A percentile compares a stretch with the other conserved stretches of the same genome.
Evolutionary conservation across 2,888 invertebrate genomes (phyloP).

Genomic region (Cryptocephalus moraei): DNA sequence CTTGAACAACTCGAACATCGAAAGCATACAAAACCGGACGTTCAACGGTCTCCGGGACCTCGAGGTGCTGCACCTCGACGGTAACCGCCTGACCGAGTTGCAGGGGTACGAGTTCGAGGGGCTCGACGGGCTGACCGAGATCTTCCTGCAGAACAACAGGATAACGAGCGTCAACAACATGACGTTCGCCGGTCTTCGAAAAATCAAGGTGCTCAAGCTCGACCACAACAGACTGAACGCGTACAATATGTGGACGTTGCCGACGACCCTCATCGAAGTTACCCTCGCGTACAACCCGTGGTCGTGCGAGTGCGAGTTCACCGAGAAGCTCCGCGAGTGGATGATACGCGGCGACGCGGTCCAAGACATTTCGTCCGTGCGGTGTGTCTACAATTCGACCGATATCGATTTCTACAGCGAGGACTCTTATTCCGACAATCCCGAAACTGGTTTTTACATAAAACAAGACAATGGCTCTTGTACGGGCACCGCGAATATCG

Average conservation of each 20-base stretch:
- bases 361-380: constrained; percentile 51
- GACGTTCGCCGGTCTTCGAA: constrained; percentile 58
- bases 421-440: constrained; percentile 46
- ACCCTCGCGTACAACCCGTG: constrained; percentile 66
- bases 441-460: constrained; percentile 51
- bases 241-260: constrained; percentile 63
- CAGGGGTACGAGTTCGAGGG: constrained; percentile 75
- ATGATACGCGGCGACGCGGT: constrained; percentile 57
- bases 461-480: constrained; percentile 51
- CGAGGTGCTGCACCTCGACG: constrained; percentile 64
- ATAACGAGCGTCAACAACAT: constrained; percentile 58
- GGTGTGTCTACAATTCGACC: constrained; percentile 58
- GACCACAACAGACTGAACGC: constrained; percentile 62
- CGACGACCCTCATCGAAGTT: constrained; percentile 52
- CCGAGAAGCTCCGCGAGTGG: constrained; percentile 67
- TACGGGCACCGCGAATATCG: constrained; percentile 54
- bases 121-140: constrained; percentile 57
- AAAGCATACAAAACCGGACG: constrained; percentile 68
- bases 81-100: constrained; percentile 58
- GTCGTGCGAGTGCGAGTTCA: constrained; percentile 75
- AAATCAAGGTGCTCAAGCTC: constrained; percentile 55
- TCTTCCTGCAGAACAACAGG: constrained; percentile 66
- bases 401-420: constrained; percentile 49
- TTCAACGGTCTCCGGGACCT: constrained; percentile 75
- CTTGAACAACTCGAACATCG: constrained; percentile 69